A percentile compares a stretch with the other conserved stretches of the same genome.
phyloP scores from a whole-genome alignment of 1,140 invertebrate species.

The Heliconius congener region DNA sequence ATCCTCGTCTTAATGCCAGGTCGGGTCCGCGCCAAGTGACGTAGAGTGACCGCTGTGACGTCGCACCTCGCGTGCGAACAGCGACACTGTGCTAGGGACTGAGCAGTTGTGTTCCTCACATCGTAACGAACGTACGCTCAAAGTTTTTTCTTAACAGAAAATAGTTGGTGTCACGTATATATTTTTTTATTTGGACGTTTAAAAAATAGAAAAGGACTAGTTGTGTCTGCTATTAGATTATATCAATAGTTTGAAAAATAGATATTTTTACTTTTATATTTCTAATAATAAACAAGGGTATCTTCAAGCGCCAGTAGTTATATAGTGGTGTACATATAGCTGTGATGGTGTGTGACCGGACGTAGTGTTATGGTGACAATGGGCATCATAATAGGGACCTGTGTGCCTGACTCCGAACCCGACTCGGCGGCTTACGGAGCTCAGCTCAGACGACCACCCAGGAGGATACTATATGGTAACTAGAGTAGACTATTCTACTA shows the following conservation, averaged over 20 bases:
- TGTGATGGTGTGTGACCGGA: constrained; percentile 39
- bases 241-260: not conserved
- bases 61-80: constrained; percentile 56
- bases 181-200: not conserved
- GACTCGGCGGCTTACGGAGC: constrained; percentile 78
- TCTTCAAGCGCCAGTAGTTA: constrained; percentile 13
- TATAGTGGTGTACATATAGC: not conserved
- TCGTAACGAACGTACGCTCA: constrained; percentile 40
- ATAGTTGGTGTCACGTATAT: constrained; percentile 18
- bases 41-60: constrained; percentile 54
- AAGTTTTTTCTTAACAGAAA: constrained; percentile 23
- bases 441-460: constrained; percentile 58
- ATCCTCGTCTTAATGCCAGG: constrained; percentile 14
- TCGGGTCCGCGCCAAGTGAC: constrained; percentile 15
- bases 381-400: constrained; percentile 89
- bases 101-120: constrained; percentile 45
- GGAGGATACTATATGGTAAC: constrained; percentile 71
- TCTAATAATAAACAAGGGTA: not conserved
- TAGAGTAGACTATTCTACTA: constrained; percentile 11
- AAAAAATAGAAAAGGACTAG: not conserved
- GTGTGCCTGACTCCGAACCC: constrained; percentile 85
- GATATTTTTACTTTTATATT: not conserved
- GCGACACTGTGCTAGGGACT: constrained; percentile 36
- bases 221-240: not conserved
- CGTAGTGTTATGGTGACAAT: constrained; percentile 73